A percentile compares a stretch with the other conserved stretches of the same genome.
phyloP scores from a whole-genome alignment of 2,888 invertebrate genomes.

The Chloroclystis v-ata region DNA sequence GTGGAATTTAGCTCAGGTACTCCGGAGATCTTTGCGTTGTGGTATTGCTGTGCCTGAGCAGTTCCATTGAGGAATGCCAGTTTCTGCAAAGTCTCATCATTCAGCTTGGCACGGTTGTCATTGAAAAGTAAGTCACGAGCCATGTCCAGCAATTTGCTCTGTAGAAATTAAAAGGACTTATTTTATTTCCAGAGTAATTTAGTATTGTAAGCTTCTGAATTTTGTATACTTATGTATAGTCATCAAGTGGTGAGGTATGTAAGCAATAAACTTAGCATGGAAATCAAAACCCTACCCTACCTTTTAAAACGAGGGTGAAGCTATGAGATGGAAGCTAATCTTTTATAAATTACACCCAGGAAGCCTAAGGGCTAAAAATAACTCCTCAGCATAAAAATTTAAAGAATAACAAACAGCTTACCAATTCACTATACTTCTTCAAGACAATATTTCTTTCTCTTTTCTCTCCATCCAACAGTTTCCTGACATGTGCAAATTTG shows the following conservation, averaged over 20 bases:
- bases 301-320: no score
- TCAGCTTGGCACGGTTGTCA: slow-evolving; percentile 83
- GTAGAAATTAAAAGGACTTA: slow-evolving; percentile 9
- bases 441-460: slow-evolving; percentile 82
- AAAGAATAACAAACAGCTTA: no score
- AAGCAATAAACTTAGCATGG: no score
- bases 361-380: no score
- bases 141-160: slow-evolving; percentile 85
- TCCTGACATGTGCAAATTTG: slow-evolving; percentile 88
- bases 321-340: no score
- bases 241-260: no score
- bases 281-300: no score
- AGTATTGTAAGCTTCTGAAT: not conserved
- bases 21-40: slow-evolving; percentile 76
- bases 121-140: slow-evolving; percentile 86
- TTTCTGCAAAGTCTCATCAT: slow-evolving; percentile 89
- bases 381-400: no score
- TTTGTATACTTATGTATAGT: no score
- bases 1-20: slow-evolving; percentile 88
- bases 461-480: slow-evolving; percentile 88
- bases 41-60: slow-evolving; percentile 79
- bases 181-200: not conserved
- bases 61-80: slow-evolving; percentile 86
- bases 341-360: no score
- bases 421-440: slow-evolving; percentile 84